Percentiles rank a stretch among this genome's conserved stretches.
phyloP scores from a whole-genome alignment of 2,113 vertebrate species.

The Edolisoma coerulescens region DNA sequence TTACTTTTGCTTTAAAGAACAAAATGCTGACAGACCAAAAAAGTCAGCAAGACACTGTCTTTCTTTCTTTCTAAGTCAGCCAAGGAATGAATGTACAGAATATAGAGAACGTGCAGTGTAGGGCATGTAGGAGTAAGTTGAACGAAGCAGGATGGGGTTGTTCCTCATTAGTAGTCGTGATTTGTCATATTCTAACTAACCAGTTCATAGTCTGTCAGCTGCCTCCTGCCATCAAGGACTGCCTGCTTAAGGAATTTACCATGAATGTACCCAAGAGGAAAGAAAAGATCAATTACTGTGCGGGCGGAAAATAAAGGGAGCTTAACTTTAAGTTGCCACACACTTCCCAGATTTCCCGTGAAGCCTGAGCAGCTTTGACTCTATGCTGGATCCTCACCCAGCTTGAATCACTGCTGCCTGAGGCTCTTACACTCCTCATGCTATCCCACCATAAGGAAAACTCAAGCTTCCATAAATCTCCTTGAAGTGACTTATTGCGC shows the following conservation, averaged over 20 bases:
- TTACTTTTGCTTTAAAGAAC: not conserved
- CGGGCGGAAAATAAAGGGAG: slow-evolving; percentile 22
- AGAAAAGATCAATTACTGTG: not conserved
- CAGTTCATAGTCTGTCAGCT: not conserved
- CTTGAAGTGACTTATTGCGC: slow-evolving; percentile 20
- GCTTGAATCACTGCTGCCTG: slow-evolving; percentile 58
- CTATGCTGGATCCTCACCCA: slow-evolving; percentile 33
- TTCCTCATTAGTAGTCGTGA: not conserved
- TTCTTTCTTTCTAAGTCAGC: not conserved
- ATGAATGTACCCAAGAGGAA: not conserved
- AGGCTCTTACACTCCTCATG: slow-evolving; percentile 45
- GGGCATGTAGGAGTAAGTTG: not conserved
- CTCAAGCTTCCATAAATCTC: slow-evolving; percentile 24
- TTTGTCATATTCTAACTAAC: not conserved
- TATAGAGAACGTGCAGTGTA: not conserved
- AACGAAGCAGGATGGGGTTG: not conserved
- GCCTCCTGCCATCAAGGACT: not conserved
- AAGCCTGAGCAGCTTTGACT: slow-evolving; percentile 58
- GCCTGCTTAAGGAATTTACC: not conserved
- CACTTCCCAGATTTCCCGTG: slow-evolving; percentile 54
- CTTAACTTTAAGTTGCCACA: slow-evolving; percentile 55
- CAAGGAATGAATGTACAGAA: not conserved
- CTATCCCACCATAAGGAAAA: slow-evolving; percentile 38
- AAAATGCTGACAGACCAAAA: not conserved
- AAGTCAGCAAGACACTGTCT: not conserved